Evolutionary conservation across 2,888 invertebrate species (phyloP).

Genomic region (Melanotus villosus): DNA sequence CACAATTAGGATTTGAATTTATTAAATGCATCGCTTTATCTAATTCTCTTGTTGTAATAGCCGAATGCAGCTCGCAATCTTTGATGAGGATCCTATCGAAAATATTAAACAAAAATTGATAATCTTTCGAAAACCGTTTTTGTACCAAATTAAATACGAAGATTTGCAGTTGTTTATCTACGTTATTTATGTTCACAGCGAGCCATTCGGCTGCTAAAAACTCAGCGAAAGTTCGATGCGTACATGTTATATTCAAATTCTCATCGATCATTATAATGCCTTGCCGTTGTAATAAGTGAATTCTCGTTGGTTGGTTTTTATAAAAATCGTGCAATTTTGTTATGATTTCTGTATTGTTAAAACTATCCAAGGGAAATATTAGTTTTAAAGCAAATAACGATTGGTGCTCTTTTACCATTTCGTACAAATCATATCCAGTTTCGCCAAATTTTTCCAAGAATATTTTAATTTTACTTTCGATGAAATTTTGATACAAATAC

Average conservation of each 20-base stretch:
- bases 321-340: no score
- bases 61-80: background rate
- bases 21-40: background rate
- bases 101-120: background rate
- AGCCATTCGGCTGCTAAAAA: background rate
- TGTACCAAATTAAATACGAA: background rate
- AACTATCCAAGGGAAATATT: background rate
- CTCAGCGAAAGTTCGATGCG: background rate
- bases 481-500: slow-evolving; percentile 12
- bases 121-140: background rate
- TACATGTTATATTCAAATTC: background rate
- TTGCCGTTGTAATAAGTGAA: background rate
- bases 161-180: background rate
- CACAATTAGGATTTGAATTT: background rate
- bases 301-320: background rate
- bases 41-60: background rate
- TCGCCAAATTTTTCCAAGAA: no score
- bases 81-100: background rate
- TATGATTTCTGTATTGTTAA: no score
- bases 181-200: background rate
- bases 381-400: background rate
- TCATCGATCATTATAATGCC: background rate
- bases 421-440: background rate
- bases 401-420: background rate
- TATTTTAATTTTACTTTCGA: background rate